Evolutionary conservation across 2,113 vertebrate species (phyloP).

Genomic region (Nothoprocta perdicaria): DNA sequence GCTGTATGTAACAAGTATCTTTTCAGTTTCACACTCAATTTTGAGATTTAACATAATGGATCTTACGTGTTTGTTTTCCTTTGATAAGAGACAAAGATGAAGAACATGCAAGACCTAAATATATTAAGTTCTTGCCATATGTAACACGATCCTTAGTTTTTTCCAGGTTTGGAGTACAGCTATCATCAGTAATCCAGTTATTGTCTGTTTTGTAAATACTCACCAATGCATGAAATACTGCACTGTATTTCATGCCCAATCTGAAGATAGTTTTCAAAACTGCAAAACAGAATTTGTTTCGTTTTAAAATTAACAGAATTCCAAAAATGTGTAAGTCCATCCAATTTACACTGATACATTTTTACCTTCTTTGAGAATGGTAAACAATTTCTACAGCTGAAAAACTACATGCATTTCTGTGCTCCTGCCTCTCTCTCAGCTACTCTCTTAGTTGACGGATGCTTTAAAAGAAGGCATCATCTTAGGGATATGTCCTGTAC

Average conservation of each 20-base stretch:
- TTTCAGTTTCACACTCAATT: not conserved
- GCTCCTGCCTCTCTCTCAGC: not conserved
- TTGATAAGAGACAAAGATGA: not conserved
- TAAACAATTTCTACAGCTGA: not conserved
- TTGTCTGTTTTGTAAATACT: not conserved
- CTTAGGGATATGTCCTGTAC: not conserved
- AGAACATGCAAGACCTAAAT: not conserved
- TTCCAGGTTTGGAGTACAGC: not conserved
- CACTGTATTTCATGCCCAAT: not conserved
- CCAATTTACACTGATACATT: not conserved
- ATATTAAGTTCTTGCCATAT: not conserved
- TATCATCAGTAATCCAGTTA: not conserved
- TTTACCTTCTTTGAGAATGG: not conserved
- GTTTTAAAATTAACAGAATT: not conserved
- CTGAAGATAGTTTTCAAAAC: not conserved
- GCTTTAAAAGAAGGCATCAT: not conserved
- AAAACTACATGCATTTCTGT: not conserved
- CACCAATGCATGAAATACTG: not conserved
- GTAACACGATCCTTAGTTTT: not conserved
- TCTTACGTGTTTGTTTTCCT: not conserved
- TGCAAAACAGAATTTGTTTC: fast-evolving
- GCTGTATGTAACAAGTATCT: not conserved
- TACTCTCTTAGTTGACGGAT: not conserved
- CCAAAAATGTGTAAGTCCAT: not conserved
- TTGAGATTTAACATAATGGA: not conserved